phyloP scores from a whole-genome alignment of 1,140 invertebrate genomes.

The Bombus confusus region DNA sequence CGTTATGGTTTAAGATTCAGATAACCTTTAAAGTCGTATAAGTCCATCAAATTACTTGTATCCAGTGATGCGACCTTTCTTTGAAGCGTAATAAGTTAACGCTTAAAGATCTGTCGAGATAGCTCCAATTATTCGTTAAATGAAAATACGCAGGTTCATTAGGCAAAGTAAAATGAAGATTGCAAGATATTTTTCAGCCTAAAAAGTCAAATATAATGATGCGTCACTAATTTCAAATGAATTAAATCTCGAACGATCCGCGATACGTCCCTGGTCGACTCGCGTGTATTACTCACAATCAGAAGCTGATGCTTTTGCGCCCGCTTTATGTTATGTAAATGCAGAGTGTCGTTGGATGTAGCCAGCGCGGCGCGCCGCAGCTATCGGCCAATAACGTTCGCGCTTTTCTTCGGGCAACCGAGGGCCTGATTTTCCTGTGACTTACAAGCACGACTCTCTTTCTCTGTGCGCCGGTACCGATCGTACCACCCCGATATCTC shows the following conservation, averaged over 20 bases:
- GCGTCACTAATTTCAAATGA: background rate
- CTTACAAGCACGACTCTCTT: constrained; percentile 42
- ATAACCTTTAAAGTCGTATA: background rate
- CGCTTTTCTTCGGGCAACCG: constrained; percentile 27
- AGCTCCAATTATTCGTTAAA: background rate
- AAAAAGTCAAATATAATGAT: too few species aligned
- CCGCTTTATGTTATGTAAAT: constrained; percentile 67
- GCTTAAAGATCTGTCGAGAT: background rate
- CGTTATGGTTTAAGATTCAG: background rate
- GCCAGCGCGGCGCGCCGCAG: background rate
- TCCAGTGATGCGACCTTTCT: background rate
- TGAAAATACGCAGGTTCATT: background rate
- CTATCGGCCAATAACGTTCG: constrained; percentile 42
- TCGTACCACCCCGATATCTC: constrained; percentile 43
- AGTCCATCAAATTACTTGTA: background rate
- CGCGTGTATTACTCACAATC: background rate
- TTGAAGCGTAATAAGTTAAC: background rate
- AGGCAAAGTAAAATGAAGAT: too few species aligned
- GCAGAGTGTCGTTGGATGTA: constrained; percentile 22
- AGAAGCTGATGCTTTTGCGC: constrained; percentile 19
- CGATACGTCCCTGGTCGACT: background rate
- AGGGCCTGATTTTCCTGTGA: constrained; percentile 57
- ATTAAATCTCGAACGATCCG: background rate
- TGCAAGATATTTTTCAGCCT: too few species aligned
- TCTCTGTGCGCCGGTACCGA: constrained; percentile 14